Evolutionary conservation across 2,888 invertebrate species (phyloP).

Genomic region (Ophion costatus): DNA sequence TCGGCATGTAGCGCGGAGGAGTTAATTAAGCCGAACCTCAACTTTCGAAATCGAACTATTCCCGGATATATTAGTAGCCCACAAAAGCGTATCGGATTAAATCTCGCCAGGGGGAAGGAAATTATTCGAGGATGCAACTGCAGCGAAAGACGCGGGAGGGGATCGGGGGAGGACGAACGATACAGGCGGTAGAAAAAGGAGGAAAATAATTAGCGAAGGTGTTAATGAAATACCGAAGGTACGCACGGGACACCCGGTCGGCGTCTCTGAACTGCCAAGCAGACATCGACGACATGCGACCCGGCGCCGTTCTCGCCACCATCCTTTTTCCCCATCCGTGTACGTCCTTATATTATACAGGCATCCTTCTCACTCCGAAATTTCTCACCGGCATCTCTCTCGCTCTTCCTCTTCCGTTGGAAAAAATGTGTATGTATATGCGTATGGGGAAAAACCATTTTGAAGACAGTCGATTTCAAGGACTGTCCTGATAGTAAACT

Average conservation of each 20-base stretch:
- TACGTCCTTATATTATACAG: slow-evolving; percentile 48
- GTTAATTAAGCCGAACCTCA: no score
- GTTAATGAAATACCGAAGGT: slow-evolving; percentile 83
- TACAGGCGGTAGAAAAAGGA: slow-evolving; percentile 70
- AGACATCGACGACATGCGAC: slow-evolving; percentile 82
- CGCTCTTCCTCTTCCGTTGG: slow-evolving; percentile 41
- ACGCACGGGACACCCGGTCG: slow-evolving; percentile 82
- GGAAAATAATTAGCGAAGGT: slow-evolving; percentile 83
- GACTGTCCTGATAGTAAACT: no score
- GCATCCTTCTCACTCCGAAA: slow-evolving; percentile 41
- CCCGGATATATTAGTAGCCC: background rate
- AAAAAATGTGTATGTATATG: background rate
- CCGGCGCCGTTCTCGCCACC: slow-evolving; percentile 80
- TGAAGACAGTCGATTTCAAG: background rate
- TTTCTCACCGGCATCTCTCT: slow-evolving; percentile 63
- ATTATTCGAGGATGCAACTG: background rate
- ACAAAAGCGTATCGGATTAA: no score
- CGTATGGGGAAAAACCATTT: background rate
- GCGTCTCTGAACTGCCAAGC: slow-evolving; percentile 83
- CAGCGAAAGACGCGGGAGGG: slow-evolving; percentile 22
- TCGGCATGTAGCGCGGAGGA: no score
- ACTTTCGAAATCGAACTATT: no score
- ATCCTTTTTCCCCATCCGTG: slow-evolving; percentile 54
- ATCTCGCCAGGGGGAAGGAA: no score
- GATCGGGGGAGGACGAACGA: background rate